Evolutionary conservation across 2,113 vertebrate genomes (phyloP).

Genomic region (Grammomys surdaster): DNA sequence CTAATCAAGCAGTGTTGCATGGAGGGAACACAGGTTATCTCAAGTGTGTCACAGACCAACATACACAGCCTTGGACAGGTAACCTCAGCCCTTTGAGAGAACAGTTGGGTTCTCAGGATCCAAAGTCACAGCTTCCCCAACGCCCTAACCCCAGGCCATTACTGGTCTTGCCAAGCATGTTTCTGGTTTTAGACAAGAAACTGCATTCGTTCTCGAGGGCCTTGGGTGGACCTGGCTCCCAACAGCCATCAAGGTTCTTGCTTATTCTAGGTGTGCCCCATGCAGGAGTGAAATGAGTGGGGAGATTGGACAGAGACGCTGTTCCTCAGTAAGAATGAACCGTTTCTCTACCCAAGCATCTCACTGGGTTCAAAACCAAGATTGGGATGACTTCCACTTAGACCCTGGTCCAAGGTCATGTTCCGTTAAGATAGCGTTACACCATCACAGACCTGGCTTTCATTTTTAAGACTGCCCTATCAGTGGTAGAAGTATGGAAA

Average conservation of each 20-base stretch:
- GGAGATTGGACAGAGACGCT: neutral
- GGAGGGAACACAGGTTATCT: neutral
- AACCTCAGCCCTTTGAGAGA: neutral
- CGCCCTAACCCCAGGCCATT: neutral
- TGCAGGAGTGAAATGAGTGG: neutral
- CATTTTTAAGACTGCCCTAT: neutral
- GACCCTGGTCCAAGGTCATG: accelerated
- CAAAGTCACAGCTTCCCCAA: neutral
- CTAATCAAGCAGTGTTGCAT: neutral
- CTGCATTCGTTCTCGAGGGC: neutral
- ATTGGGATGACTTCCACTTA: neutral
- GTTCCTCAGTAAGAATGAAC: neutral
- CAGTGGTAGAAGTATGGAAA: neutral
- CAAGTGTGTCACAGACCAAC: neutral
- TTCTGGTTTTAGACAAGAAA: neutral
- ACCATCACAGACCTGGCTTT: neutral
- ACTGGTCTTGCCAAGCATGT: neutral
- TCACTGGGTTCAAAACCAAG: neutral
- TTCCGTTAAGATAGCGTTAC: neutral
- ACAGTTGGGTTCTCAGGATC: neutral
- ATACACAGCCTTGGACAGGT: neutral
- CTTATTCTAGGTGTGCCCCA: neutral
- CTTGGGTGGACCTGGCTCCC: neutral
- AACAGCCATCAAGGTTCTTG: neutral
- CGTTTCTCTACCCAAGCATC: neutral